Evolutionary conservation across 2,797 vertebrate genomes (phyloP).

Genomic region (Salarias fasciatus): DNA sequence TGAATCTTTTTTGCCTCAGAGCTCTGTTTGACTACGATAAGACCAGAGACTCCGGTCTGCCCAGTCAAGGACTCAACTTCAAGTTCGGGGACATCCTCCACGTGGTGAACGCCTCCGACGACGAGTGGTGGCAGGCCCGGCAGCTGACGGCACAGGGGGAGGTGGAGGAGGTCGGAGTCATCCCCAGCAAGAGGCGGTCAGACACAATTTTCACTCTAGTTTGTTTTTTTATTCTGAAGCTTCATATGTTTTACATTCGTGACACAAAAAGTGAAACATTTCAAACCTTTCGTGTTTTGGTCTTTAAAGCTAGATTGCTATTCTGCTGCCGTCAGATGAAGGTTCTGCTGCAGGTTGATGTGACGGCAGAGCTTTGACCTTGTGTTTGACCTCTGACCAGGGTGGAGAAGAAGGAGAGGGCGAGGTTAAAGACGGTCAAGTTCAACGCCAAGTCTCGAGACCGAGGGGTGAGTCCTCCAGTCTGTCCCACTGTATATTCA

Average conservation of each 20-base stretch:
- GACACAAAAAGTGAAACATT: too few relatives aligned
- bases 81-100: slow-evolving; percentile 96
- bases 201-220: too few relatives aligned
- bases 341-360: too few relatives aligned
- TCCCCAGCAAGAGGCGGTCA: slow-evolving; percentile 97
- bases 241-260: too few relatives aligned
- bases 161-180: slow-evolving; percentile 95
- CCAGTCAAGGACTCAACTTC: slow-evolving; percentile 95
- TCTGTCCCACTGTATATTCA: not conserved
- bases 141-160: slow-evolving; percentile 92
- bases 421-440: slow-evolving; percentile 98
- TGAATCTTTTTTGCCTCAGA: slow-evolving; percentile 66
- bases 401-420: slow-evolving; percentile 97
- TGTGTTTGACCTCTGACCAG: slow-evolving; percentile 64
- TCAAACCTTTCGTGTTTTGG: too few relatives aligned
- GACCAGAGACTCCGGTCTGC: slow-evolving; percentile 94
- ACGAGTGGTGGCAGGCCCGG: slow-evolving; percentile 98
- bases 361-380: slow-evolving; percentile 13
- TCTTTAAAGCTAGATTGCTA: too few relatives aligned
- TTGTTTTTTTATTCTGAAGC: too few relatives aligned
- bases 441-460: slow-evolving; percentile 97
- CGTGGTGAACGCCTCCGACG: slow-evolving; percentile 96
- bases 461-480: slow-evolving; percentile 88
- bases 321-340: too few relatives aligned
- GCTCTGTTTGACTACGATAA: slow-evolving; percentile 98